Evolutionary conservation across 2,888 invertebrate genomes (phyloP), one percentile per base, ranked within the genome.

Genomic region (Ethmia dodecea): DNA sequence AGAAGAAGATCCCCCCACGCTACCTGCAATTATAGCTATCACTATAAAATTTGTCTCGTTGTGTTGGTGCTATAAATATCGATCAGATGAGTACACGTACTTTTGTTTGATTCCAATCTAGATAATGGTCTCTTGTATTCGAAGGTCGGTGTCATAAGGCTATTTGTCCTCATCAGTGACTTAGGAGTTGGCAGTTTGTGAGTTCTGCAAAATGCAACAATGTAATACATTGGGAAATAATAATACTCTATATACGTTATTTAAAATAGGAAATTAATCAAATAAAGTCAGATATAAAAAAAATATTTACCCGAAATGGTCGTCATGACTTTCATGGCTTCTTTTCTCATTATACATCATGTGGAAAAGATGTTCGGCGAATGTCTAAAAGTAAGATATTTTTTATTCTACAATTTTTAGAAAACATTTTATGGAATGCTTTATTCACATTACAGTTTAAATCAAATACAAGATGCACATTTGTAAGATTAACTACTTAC

Each of bases 141-240:
- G 34, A 65, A 64, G 33, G 60, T 65, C n/a, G 80, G 62, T 13
- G 71, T 60, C 55, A 79, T 62, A 3, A 79, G 47, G 47, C 96
- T 96, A 72, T 94, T 96, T 33, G 94, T 94, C 74, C 96, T 94
- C 79, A 96, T 94, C 68, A 96, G 92, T 6, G 95, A 93, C 67
- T 94, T 95, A 3, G 95, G 94, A 28, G 94, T 93, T 31, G 92
- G 92, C 65, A 92, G 89, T 50, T 90, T 90, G 58, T 90, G 86
- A 58, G 91, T 91, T 13, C 76, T 72, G 49, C 11, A 62, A 66
- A 29, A 32, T n/a, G n/a, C n/a, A n/a, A n/a, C n/a, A n/a, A n/a
- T n/a, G n/a, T n/a, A n/a, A n/a, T n/a, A n/a, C n/a, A n/a, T n/a
- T n/a, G n/a, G n/a, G 5, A 65, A 28, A 22, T 15, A 24, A 12